These are phyloP conservation scores for Phalacrocorax pelagicus DNA, from an alignment of 2,113 vertebrate genomes.

Conservation along the genomic window DNA sequence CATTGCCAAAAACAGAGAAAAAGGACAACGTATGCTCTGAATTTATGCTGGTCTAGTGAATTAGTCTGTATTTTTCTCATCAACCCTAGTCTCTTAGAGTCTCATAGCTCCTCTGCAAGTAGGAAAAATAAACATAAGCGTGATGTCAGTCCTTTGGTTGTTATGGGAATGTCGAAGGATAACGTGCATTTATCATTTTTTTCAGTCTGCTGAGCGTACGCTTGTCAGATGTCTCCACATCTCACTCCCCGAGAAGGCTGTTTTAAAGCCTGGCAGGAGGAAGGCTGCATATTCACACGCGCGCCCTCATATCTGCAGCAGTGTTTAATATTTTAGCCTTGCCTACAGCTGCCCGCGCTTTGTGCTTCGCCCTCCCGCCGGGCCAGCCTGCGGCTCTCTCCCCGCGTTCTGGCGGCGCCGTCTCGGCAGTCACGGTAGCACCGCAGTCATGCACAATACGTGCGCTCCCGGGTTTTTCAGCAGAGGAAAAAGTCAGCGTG, in stretches of 20 bases:
- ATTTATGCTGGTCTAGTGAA: not conserved
- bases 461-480: fast-evolving
- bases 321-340: not conserved
- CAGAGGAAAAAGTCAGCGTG: fast-evolving
- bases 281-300: fast-evolving
- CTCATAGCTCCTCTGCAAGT: not conserved
- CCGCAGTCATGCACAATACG: fast-evolving
- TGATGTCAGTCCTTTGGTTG: not conserved
- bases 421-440: fast-evolving
- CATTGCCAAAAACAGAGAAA: not conserved
- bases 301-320: not conserved
- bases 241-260: not conserved
- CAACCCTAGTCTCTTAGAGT: too few species aligned
- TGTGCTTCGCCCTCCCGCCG: not conserved
- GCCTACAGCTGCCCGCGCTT: too few species aligned
- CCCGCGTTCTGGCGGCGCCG: fast-evolving
- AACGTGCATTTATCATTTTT: not conserved
- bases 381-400: not conserved
- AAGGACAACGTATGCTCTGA: not conserved
- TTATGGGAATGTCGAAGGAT: not conserved
- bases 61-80: not conserved
- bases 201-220: not conserved
- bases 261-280: not conserved
- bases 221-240: not conserved
- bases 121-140: not conserved